Evolutionary conservation across 2,797 vertebrate species (phyloP).

Genomic region (Trichosurus vulpecula): DNA sequence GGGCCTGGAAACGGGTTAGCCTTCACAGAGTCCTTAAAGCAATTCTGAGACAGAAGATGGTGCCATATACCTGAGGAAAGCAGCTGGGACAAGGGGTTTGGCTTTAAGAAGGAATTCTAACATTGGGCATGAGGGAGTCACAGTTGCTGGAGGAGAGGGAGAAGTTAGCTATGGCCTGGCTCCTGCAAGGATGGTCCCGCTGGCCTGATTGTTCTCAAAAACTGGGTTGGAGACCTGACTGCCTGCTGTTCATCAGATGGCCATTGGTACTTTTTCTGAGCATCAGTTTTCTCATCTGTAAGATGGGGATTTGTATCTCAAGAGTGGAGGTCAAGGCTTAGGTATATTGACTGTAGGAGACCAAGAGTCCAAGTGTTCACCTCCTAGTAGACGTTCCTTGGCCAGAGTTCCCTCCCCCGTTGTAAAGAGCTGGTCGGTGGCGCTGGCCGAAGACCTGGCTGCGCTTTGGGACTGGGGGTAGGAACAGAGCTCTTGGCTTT

Average conservation of each 20-base stretch:
- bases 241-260: neutral
- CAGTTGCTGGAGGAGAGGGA: too few species aligned
- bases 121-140: too few species aligned
- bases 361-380: neutral
- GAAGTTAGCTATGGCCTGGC: too few species aligned
- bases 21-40: neutral
- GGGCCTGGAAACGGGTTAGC: neutral
- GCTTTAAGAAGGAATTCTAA: neutral
- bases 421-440: neutral
- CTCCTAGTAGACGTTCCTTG: neutral
- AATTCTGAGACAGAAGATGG: too few species aligned
- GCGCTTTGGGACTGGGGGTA: neutral
- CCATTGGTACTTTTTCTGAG: neutral
- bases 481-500: fast-evolving
- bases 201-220: too few species aligned
- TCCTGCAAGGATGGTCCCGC: too few species aligned
- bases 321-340: too few species aligned
- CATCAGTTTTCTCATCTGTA: neutral
- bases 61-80: too few species aligned
- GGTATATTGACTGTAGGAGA: neutral
- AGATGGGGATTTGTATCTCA: neutral
- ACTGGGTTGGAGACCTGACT: neutral
- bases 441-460: neutral
- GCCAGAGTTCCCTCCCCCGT: neutral
- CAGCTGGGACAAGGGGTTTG: too few species aligned